Conservation (phyloP, 2,113 vertebrate species). For the Raphicerus campestris region DNA sequence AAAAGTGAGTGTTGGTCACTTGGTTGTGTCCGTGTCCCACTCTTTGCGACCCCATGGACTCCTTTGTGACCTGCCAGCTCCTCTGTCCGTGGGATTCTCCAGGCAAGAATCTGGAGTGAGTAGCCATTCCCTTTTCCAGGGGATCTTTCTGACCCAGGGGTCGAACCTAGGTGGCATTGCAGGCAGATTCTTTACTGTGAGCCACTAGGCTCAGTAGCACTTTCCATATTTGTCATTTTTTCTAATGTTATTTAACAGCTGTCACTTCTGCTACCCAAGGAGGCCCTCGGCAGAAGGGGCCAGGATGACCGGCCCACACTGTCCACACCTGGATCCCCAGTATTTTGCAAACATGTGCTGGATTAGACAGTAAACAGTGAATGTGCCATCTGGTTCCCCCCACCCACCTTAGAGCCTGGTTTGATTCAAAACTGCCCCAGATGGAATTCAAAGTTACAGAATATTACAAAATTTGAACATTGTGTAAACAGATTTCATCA, state of each 20-base stretch:
- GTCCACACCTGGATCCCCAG: not conserved
- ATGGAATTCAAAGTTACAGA: not conserved
- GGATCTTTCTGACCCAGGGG: not conserved
- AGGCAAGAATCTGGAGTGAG: not conserved
- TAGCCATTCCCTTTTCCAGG: not conserved
- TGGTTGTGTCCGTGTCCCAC: not conserved
- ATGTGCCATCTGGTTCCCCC: not conserved
- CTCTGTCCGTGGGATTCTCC: not conserved
- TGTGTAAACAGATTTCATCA: conserved; percentile 34
- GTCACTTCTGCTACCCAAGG: not conserved
- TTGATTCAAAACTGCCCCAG: not conserved
- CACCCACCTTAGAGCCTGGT: not conserved
- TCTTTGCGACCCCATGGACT: not conserved
- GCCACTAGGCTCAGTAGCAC: not conserved
- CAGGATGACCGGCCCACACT: not conserved
- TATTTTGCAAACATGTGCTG: not conserved
- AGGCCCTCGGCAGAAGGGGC: not conserved
- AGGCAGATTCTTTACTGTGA: not conserved
- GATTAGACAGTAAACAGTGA: not conserved
- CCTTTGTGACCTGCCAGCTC: not conserved
- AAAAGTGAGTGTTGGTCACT: not conserved
- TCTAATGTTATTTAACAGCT: not conserved
- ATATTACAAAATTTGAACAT: conserved; percentile 18
- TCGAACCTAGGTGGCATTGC: not conserved
- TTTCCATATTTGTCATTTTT: not conserved